phyloP scores from a whole-genome alignment of 2,113 vertebrate species.

The Chaetura pelagica region DNA sequence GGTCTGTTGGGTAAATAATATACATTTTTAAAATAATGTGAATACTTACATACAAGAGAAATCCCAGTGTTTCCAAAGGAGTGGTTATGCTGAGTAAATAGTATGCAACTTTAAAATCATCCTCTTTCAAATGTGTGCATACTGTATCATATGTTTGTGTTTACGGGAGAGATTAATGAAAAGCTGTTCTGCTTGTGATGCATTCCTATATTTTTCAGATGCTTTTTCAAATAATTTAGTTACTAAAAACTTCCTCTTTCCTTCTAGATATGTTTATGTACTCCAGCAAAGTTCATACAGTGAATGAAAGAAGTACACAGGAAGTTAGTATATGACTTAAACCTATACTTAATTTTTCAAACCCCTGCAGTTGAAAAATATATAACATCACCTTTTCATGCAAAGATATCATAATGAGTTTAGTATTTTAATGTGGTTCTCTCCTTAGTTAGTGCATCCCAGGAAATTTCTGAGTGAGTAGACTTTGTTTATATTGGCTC shows the following conservation, averaged over 20 bases:
- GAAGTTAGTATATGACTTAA: background rate
- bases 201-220: background rate
- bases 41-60: conserved; percentile 6
- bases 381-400: background rate
- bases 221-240: background rate
- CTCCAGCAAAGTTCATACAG: background rate
- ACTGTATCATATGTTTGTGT: background rate
- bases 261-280: background rate
- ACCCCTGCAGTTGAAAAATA: background rate
- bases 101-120: conserved; percentile 12
- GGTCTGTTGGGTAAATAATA: conserved; percentile 43
- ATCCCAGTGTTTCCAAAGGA: background rate
- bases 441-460: background rate
- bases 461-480: background rate
- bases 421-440: background rate
- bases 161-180: background rate
- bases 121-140: background rate
- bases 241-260: background rate
- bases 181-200: background rate
- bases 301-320: background rate
- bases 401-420: background rate
- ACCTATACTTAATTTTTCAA: background rate
- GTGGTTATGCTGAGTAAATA: conserved; percentile 31
- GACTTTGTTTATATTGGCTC: background rate
- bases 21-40: background rate